phyloP scores from a whole-genome alignment of 2,888 invertebrate genomes.

The Neria commutata region DNA sequence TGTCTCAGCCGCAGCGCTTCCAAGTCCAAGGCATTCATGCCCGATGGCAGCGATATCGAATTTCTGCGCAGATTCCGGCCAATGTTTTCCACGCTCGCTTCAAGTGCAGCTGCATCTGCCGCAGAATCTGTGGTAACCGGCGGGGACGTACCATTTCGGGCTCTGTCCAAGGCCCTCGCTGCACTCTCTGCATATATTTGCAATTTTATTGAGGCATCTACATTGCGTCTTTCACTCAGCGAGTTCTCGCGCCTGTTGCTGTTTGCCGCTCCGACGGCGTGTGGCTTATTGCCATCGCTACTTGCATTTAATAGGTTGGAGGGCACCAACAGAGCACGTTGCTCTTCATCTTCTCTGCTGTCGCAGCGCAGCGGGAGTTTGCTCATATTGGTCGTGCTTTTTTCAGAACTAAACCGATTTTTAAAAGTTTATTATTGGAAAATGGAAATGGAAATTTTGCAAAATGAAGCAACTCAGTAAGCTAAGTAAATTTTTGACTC shows the following conservation, averaged over 20 bases:
- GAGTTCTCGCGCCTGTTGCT: slow-evolving; percentile 22
- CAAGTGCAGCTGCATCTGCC: slow-evolving; percentile 1
- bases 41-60: slow-evolving; percentile 76
- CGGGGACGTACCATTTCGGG: background rate
- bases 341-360: too few relatives aligned
- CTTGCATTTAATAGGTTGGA: slow-evolving; percentile 34
- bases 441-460: too few relatives aligned
- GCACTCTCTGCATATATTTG: background rate
- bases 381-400: too few relatives aligned
- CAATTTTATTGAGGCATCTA: slow-evolving; percentile 38
- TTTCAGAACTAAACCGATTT: too few relatives aligned
- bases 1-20: slow-evolving; percentile 66
- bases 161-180: background rate
- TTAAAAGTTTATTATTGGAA: too few relatives aligned
- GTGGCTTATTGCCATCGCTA: slow-evolving; percentile 29
- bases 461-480: too few relatives aligned
- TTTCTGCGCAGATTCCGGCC: slow-evolving; percentile 65
- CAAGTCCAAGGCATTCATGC: slow-evolving; percentile 70
- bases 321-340: too few relatives aligned
- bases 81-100: slow-evolving; percentile 28
- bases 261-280: background rate
- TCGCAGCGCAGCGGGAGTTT: too few relatives aligned
- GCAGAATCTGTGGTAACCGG: background rate
- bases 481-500: too few relatives aligned
- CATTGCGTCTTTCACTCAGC: slow-evolving; percentile 35